Percentiles rank a stretch among this genome's conserved stretches.
phyloP scores from a whole-genome alignment of 64 coral and sea anemone genomes.

The Porites lutea region DNA sequence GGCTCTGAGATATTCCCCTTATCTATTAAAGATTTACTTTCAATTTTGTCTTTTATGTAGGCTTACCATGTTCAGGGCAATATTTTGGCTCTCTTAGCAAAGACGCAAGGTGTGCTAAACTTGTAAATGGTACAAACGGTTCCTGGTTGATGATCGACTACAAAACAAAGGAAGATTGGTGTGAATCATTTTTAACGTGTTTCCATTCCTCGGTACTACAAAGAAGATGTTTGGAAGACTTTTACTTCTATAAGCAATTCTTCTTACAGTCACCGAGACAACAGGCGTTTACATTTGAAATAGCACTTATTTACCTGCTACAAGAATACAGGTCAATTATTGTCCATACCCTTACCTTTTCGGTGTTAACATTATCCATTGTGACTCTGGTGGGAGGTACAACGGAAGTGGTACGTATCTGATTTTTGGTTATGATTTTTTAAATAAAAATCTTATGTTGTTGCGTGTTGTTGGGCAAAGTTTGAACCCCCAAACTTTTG shows the following conservation, averaged over 20 bases:
- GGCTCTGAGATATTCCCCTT: no score
- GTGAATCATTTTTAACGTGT: not conserved
- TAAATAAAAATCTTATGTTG: no score
- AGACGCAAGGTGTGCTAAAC: not conserved
- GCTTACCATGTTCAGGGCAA: not conserved
- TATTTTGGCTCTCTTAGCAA: not conserved
- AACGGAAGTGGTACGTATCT: not conserved
- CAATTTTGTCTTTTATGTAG: not conserved
- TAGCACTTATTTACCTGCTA: not conserved
- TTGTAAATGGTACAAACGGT: not conserved
- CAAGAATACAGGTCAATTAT: conserved; percentile 1
- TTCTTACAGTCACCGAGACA: no score
- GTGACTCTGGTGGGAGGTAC: not conserved
- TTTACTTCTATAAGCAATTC: not conserved
- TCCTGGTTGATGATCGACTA: not conserved
- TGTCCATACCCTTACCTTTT: not conserved
- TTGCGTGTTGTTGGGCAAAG: no score
- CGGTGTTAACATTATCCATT: not conserved
- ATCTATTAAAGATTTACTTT: not conserved
- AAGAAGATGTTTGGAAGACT: not conserved
- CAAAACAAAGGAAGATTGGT: not conserved
- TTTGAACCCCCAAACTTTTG: no score
- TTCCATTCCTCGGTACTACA: no score
- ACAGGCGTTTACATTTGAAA: not conserved
- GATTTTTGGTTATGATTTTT: not conserved